Evolutionary conservation across 2,113 vertebrate genomes (phyloP), one percentile per base, ranked within the genome.

Genomic region (Gnathonemus echidnorhynchus): DNA sequence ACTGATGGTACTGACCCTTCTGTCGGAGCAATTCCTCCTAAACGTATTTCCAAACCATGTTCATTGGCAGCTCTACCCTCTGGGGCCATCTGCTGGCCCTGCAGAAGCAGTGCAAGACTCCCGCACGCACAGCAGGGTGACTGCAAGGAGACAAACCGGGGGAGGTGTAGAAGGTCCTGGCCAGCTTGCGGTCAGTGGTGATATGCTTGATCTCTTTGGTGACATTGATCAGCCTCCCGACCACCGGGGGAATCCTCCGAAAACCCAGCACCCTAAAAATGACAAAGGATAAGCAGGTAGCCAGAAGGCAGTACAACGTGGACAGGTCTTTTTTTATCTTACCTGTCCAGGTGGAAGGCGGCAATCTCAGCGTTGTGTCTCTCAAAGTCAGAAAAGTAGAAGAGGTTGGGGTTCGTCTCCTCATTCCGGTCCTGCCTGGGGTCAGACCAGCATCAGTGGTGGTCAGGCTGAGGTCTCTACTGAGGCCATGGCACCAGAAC

Each of bases 361-460:
- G 95, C 94, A 0, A 97, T 97, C 93, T 98, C 97, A 2, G 97
- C 96, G 17, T 97, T 97, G 93, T 97, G 97, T 70, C 97, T 94
- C 92, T 98, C 97, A 88, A 97, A 98, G 93, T 98, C 96, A 0
- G 97, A 98, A 95, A 98, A 97, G 92, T 97, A 98, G 93, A 96
- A 97, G 45, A 97, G 95, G 92, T 98, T 97, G 8, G 92, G 90
- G 45, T 96, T 95, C 0, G 97, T 97, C 93, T 98, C 97, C 48
- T 97, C 96, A 46, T 96, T 92, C 88, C 97, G 93, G 21, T 96
- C 95, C 92, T 97, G 97, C 91, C 97, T 97, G 94, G 5, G 10
- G 35, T 42, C 9, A 3, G 80, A 83, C n/a, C 53, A 85, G 87
- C 15, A 27, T 50, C 62, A 77, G 77, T 39, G 45, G 53, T 21